Percentiles rank a stretch among this genome's conserved stretches.
phyloP scores from a whole-genome alignment of 2,797 vertebrate species.

The Chloroceryle inda region DNA sequence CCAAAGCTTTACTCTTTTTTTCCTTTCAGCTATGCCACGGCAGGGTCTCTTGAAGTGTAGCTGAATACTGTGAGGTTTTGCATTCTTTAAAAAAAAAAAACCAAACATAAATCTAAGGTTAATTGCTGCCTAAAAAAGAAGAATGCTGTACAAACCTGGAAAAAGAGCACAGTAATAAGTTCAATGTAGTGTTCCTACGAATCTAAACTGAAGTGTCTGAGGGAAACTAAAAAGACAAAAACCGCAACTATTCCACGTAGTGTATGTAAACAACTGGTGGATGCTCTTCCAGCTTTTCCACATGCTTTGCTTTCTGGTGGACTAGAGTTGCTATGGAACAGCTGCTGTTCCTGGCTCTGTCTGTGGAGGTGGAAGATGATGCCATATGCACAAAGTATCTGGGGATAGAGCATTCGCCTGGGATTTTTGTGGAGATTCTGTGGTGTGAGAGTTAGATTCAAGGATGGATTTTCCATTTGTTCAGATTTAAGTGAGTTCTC shows the following conservation, averaged over 20 bases:
- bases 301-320: not conserved
- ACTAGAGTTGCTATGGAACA: not conserved
- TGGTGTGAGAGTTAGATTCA: not conserved
- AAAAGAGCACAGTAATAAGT: not conserved
- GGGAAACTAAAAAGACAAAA: not conserved
- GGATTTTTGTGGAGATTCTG: not conserved
- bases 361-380: not conserved
- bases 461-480: not conserved
- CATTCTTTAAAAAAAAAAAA: not conserved
- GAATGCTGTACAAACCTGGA: not conserved
- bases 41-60: not conserved
- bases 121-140: not conserved
- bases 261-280: not conserved
- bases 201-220: not conserved
- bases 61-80: not conserved
- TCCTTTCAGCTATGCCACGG: not conserved
- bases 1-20: not conserved
- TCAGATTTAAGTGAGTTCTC: not conserved
- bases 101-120: not conserved
- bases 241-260: not conserved
- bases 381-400: fast-evolving
- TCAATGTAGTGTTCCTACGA: not conserved
- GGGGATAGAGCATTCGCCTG: not conserved
- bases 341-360: not conserved
- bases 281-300: not conserved